Evolutionary conservation across 2,888 invertebrate species (phyloP).

Genomic region (Oxycera nigricornis): DNA sequence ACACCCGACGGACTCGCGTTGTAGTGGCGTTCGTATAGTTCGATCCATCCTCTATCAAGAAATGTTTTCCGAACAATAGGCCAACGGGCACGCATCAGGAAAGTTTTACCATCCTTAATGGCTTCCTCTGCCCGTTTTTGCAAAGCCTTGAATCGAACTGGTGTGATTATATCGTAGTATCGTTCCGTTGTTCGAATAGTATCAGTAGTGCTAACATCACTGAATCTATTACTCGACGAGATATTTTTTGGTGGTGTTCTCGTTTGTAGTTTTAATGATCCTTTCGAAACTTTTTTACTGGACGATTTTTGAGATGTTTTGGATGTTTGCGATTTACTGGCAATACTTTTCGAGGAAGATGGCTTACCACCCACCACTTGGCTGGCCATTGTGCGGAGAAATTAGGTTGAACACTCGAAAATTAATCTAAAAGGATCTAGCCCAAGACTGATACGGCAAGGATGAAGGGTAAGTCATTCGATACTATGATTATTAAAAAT

Average conservation of each 20-base stretch:
- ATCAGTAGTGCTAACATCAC: neutral
- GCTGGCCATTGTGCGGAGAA: neutral
- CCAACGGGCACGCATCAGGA: slow-evolving; percentile 31
- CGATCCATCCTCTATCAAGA: slow-evolving; percentile 2
- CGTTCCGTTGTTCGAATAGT: neutral
- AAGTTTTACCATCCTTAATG: neutral
- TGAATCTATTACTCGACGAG: no score
- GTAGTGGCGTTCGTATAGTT: slow-evolving; percentile 12
- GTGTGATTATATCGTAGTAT: neutral
- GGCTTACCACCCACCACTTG: neutral
- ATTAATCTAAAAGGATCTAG: neutral
- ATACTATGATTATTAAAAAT: no score
- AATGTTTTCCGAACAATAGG: slow-evolving; percentile 23
- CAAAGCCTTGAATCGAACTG: neutral
- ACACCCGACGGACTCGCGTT: neutral
- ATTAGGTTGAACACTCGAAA: neutral
- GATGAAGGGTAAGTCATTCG: no score
- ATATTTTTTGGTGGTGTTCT: neutral
- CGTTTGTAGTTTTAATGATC: neutral
- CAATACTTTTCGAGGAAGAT: neutral
- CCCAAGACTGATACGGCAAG: no score
- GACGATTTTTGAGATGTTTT: neutral
- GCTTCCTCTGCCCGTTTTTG: neutral
- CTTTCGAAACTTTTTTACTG: neutral
- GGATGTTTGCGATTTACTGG: neutral